Evolutionary conservation across 2,797 vertebrate species (phyloP).

Genomic region (Melanotaenia boesemani): DNA sequence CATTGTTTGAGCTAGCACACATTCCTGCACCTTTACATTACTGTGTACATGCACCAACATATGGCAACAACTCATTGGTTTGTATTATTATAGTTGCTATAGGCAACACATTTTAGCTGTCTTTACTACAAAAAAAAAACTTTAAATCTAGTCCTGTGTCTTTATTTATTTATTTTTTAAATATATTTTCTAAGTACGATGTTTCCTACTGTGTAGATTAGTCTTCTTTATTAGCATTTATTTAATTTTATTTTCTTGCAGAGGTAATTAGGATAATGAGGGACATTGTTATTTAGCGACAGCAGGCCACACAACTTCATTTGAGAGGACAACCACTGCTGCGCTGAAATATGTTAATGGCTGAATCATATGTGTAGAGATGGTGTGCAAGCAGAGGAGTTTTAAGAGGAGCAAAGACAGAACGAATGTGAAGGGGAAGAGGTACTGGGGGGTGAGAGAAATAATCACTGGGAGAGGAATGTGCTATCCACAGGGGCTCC

Average conservation of each 20-base stretch:
- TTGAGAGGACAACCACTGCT: constrained; percentile 14
- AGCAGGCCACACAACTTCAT: constrained; percentile 27
- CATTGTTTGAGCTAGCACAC: not conserved
- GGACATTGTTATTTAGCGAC: constrained; percentile 47
- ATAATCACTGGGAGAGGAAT: constrained; percentile 72
- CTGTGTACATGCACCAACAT: too few species aligned
- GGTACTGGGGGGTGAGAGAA: constrained; percentile 20
- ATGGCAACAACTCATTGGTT: too few species aligned
- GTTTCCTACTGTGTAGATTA: not conserved
- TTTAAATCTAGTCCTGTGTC: too few species aligned
- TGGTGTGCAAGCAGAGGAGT: constrained; percentile 39
- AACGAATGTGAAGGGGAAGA: constrained; percentile 20
- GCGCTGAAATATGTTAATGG: constrained; percentile 42
- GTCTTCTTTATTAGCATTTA: constrained; percentile 26
- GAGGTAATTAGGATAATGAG: constrained; percentile 68
- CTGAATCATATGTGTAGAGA: constrained; percentile 46
- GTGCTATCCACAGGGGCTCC: constrained; percentile 78
- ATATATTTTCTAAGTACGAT: not conserved
- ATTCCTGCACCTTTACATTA: not conserved
- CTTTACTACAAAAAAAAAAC: not conserved
- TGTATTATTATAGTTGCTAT: too few species aligned
- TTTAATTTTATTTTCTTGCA: constrained; percentile 51
- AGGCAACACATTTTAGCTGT: not conserved
- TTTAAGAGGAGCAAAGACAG: constrained; percentile 39
- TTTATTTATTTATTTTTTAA: too few species aligned